phyloP scores from a whole-genome alignment of 2,113 vertebrate genomes.

The Martes martes region DNA sequence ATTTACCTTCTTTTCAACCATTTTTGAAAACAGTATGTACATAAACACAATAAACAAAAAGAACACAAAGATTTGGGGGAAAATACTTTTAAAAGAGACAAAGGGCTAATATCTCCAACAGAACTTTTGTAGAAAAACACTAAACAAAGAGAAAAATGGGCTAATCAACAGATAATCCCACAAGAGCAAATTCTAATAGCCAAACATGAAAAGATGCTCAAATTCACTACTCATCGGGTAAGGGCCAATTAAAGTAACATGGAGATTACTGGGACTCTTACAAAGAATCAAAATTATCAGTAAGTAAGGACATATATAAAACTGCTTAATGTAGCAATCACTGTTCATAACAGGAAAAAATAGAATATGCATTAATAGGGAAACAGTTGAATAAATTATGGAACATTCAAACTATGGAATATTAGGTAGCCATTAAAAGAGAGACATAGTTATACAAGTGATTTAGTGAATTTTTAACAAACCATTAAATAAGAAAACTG shows the following conservation, averaged over 20 bases:
- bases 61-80: background rate
- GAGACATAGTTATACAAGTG: background rate
- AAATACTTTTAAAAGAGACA: background rate
- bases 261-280: background rate
- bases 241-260: background rate
- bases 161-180: background rate
- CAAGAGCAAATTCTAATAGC: background rate
- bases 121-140: background rate
- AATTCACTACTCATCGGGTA: background rate
- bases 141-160: background rate
- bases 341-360: background rate
- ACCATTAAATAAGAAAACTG: background rate
- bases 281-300: background rate
- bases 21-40: background rate
- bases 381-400: background rate
- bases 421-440: background rate
- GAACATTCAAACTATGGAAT: background rate
- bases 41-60: background rate
- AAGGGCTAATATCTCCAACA: background rate
- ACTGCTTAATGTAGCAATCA: background rate
- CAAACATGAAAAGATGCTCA: background rate
- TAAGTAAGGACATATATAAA: background rate
- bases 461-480: background rate
- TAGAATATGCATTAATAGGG: background rate
- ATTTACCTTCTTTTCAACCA: background rate